These are phyloP conservation scores for Cyprinus carpio DNA, from an alignment of 2,113 vertebrate genomes.

Conservation along the genomic window DNA sequence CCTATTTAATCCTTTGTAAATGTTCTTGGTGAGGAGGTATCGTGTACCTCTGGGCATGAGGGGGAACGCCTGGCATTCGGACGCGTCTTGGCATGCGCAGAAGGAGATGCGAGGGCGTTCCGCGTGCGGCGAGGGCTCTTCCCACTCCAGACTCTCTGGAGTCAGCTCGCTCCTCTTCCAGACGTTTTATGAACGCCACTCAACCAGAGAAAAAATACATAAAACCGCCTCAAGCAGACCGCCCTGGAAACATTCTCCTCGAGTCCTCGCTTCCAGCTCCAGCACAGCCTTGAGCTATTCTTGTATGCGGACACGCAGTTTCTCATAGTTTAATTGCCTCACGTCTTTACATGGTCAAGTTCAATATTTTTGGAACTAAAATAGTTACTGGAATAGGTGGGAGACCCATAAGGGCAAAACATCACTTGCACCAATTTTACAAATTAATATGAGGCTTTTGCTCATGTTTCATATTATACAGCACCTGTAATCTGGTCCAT, in stretches of 20 bases:
- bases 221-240: slow-evolving; percentile 60
- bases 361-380: slow-evolving; percentile 25
- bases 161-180: slow-evolving; percentile 59
- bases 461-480: neutral
- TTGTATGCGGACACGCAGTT: slow-evolving; percentile 50
- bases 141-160: slow-evolving; percentile 67
- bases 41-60: slow-evolving; percentile 39
- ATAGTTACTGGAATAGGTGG: slow-evolving; percentile 16
- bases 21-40: neutral
- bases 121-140: slow-evolving; percentile 56
- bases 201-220: slow-evolving; percentile 50
- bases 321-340: slow-evolving; percentile 38
- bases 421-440: neutral
- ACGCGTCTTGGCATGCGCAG: slow-evolving; percentile 46
- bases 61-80: slow-evolving; percentile 37
- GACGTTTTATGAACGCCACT: slow-evolving; percentile 60
- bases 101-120: slow-evolving; percentile 53
- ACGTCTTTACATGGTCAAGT: slow-evolving; percentile 31
- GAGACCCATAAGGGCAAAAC: slow-evolving; percentile 3
- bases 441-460: neutral
- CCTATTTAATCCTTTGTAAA: neutral
- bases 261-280: slow-evolving; percentile 52
- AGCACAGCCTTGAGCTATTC: slow-evolving; percentile 54
- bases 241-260: slow-evolving; percentile 56
- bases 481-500: neutral